phyloP scores from a whole-genome alignment of 2,113 vertebrate genomes.

The Perca flavescens region DNA sequence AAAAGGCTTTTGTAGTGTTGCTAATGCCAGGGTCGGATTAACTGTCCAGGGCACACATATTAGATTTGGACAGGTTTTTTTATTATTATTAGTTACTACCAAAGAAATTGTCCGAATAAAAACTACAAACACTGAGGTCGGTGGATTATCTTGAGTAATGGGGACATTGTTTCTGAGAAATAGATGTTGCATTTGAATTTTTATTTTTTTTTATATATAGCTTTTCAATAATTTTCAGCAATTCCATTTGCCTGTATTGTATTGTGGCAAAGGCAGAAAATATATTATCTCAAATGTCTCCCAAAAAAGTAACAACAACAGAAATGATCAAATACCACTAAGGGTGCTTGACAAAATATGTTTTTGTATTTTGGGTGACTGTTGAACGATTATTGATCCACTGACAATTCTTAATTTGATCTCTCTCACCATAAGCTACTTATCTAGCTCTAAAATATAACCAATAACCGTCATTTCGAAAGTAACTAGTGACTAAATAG shows the following conservation, averaged over 20 bases:
- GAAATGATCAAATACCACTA: not conserved
- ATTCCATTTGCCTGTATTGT: not conserved
- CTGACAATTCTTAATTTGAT: no score
- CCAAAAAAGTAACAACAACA: not conserved
- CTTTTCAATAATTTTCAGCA: not conserved
- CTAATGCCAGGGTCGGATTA: conserved; percentile 12
- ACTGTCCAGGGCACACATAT: not conserved
- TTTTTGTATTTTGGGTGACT: no score
- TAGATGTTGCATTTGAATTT: not conserved
- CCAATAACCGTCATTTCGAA: no score
- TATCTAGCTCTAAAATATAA: no score
- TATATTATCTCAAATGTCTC: no score
- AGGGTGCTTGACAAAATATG: no score
- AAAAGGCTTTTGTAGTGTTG: not conserved
- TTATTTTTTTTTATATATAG: no score
- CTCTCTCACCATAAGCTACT: no score
- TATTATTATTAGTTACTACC: not conserved
- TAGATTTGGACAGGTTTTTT: not conserved
- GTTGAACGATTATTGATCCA: not conserved
- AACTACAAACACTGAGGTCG: no score
- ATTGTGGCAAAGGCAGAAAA: no score
- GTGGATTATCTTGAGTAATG: not conserved
- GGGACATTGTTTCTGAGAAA: not conserved
- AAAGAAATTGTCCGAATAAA: not conserved
- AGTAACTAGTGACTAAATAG: no score